phyloP scores from a whole-genome alignment of 2,113 vertebrate species.

The Laticauda laticaudata region DNA sequence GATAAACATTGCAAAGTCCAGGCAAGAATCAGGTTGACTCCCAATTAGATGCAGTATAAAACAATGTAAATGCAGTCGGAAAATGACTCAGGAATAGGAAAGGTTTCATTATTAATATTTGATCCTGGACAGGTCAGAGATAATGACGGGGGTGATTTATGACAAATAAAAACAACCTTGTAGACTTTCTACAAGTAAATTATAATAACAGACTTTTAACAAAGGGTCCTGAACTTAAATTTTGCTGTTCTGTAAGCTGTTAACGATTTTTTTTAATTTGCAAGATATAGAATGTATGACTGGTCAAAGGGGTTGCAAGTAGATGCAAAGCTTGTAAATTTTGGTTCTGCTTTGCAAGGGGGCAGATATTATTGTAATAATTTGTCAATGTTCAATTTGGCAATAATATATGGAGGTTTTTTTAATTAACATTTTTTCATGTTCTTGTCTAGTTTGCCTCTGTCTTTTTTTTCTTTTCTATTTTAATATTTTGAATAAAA shows the following conservation, averaged over 20 bases:
- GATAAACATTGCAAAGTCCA: background rate
- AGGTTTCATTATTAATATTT: background rate
- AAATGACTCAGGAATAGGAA: background rate
- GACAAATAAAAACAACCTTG: background rate
- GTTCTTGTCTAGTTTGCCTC: background rate
- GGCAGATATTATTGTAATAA: no score
- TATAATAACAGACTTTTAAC: background rate
- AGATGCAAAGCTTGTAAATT: no score
- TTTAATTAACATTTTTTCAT: background rate
- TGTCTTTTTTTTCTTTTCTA: background rate
- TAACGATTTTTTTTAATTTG: background rate
- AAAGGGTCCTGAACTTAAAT: background rate
- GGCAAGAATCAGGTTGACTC: background rate
- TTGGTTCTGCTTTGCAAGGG: no score
- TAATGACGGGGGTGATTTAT: background rate
- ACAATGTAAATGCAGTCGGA: background rate
- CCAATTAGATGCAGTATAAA: background rate
- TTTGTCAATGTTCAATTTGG: no score
- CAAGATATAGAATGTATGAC: no score
- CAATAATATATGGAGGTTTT: background rate
- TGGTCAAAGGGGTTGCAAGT: no score
- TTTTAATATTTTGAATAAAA: background rate
- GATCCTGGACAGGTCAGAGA: background rate
- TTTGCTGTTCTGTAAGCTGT: background rate
- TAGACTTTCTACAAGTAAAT: background rate